Evolutionary conservation across 2,113 vertebrate species (phyloP).

Genomic region (Bujurquina vittata): DNA sequence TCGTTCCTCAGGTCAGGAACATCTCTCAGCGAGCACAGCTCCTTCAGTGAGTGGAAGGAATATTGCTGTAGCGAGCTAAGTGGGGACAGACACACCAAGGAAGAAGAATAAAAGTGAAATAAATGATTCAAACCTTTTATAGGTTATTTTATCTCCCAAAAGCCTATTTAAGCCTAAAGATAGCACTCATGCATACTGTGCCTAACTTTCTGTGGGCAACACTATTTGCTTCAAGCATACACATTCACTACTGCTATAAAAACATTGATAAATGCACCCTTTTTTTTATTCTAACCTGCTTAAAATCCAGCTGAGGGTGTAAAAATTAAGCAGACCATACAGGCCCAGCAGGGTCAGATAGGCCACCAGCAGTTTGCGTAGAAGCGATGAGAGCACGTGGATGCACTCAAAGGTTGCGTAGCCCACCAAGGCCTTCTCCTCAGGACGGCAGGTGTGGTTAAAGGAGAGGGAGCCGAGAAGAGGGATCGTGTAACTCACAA

Average conservation of each 20-base stretch:
- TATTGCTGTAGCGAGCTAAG: conserved; percentile 79
- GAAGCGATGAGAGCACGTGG: conserved; percentile 82
- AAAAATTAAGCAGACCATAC: conserved; percentile 78
- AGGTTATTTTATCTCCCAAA: neutral
- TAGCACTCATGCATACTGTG: neutral
- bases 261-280: neutral
- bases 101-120: neutral
- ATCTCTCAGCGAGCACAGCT: conserved; percentile 70
- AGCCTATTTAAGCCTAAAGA: neutral
- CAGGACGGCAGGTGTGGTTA: conserved; percentile 76
- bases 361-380: conserved; percentile 79
- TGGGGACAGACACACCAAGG: neutral
- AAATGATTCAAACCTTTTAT: neutral
- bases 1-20: conserved; percentile 83
- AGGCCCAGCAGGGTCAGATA: conserved; percentile 80
- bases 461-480: conserved; percentile 80
- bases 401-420: conserved; percentile 82
- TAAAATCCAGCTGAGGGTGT: conserved; percentile 82
- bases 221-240: neutral
- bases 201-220: neutral
- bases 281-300: conserved; percentile 52
- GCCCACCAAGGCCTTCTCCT: conserved; percentile 71
- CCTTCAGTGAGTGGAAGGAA: conserved; percentile 77
- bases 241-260: neutral
- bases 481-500: conserved; percentile 81